These are phyloP conservation scores for Aspidiotus destructor DNA, from an alignment of 2,888 invertebrate genomes.

Conservation along the genomic window DNA sequence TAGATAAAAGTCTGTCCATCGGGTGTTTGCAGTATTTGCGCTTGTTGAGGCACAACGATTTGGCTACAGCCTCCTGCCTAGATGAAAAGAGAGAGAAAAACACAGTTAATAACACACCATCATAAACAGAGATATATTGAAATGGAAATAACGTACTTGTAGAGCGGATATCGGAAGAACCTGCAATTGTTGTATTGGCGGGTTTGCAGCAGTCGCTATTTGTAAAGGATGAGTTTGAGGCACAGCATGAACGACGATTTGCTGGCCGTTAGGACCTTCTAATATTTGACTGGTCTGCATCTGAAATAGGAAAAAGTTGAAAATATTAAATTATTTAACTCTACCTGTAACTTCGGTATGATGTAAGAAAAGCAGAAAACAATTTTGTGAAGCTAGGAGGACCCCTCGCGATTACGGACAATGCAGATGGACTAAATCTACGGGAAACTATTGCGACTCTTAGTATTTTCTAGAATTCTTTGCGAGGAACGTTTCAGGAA, in stretches of 20 bases:
- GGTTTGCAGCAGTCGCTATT: constrained; percentile 54
- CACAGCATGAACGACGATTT: constrained; percentile 60
- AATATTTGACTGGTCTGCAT: constrained; percentile 52
- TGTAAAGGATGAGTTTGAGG: constrained; percentile 54
- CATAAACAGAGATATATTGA: not conserved
- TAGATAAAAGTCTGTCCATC: constrained; percentile 89
- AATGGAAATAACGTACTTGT: constrained; percentile 3
- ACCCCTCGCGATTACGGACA: not conserved
- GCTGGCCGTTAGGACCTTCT: constrained; percentile 58
- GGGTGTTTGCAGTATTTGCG: constrained; percentile 79
- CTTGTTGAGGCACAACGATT: constrained; percentile 54
- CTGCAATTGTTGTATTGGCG: constrained; percentile 60
- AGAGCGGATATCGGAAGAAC: constrained; percentile 45
- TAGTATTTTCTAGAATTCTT: too few relatives aligned
- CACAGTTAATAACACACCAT: not conserved
- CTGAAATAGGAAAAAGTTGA: constrained; percentile 24
- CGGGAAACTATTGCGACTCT: too few relatives aligned
- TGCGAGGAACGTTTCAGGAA: too few relatives aligned
- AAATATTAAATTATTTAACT: too few relatives aligned
- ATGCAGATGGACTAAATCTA: too few relatives aligned
- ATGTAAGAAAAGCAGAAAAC: too few relatives aligned
- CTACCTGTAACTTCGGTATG: too few relatives aligned
- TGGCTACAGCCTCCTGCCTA: constrained; percentile 46
- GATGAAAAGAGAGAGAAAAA: constrained; percentile 40
- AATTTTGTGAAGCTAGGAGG: constrained; percentile 34